A percentile compares a stretch with the other conserved stretches of the same genome.
Conservation (phyloP, 2,797 vertebrate species). For the Ceyx erithaca region DNA sequence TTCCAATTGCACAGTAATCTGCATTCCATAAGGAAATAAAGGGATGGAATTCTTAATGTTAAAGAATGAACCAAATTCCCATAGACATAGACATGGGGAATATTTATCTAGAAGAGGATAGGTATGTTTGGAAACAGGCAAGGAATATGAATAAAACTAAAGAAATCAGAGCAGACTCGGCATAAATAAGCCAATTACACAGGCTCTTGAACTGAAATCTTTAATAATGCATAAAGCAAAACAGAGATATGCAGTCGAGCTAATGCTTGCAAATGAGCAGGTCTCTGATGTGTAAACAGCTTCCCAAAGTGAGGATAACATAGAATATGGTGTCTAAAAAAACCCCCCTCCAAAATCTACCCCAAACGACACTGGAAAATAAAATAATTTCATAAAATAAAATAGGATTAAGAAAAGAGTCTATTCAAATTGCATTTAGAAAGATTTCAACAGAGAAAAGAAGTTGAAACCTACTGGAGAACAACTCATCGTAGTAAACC, state of each 20-base stretch:
- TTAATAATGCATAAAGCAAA: slow-evolving; percentile 62
- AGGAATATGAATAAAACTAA: neutral
- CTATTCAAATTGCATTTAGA: neutral
- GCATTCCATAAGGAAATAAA: no score
- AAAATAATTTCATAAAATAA: neutral
- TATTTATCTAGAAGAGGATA: no score
- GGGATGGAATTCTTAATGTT: no score
- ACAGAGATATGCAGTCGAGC: slow-evolving; percentile 20
- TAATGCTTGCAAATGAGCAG: slow-evolving; percentile 54
- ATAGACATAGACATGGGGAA: no score
- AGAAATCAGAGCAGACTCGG: slow-evolving; percentile 26
- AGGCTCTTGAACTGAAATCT: slow-evolving; percentile 38
- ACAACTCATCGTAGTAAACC: neutral
- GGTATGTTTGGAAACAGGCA: neutral
- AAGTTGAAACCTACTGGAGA: neutral
- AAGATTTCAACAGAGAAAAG: neutral
- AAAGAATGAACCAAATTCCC: no score
- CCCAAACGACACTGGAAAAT: neutral
- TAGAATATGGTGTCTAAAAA: neutral
- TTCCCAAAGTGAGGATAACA: neutral
- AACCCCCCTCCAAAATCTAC: neutral
- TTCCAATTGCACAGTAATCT: neutral
- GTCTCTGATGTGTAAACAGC: neutral
- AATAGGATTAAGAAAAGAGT: neutral
- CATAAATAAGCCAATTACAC: slow-evolving; percentile 60